These are phyloP conservation scores for Bilobella aurantiaca DNA, from an alignment of 1,140 invertebrate genomes.

Conservation along the genomic window DNA sequence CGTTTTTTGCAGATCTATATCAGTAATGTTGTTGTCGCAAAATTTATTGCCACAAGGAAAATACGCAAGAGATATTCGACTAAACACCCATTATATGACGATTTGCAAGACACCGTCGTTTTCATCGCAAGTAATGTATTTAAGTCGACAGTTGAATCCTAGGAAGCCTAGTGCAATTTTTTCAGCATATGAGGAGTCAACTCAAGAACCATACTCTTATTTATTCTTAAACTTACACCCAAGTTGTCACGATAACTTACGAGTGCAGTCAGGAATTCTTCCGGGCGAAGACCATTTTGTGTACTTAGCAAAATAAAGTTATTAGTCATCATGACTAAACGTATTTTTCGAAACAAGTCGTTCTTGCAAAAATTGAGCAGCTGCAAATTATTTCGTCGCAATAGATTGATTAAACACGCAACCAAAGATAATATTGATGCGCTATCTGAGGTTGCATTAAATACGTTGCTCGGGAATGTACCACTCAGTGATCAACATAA, in stretches of 20 bases:
- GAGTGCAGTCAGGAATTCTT: constrained; percentile 14
- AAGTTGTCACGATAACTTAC: constrained; percentile 12
- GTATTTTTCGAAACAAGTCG: background rate
- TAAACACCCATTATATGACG: constrained; percentile 17
- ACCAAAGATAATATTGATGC: constrained; percentile 4
- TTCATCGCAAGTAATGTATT: constrained; percentile 18
- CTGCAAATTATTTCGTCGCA: background rate
- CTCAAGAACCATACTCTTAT: constrained; percentile 12
- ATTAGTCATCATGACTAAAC: background rate
- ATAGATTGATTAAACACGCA: constrained; percentile 6
- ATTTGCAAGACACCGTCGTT: constrained; percentile 22
- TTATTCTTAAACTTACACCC: constrained; percentile 20
- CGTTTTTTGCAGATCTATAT: background rate
- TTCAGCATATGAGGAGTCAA: constrained; percentile 19
- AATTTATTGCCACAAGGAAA: constrained; percentile 21
- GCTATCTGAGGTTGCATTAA: constrained; percentile 13
- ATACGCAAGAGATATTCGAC: constrained; percentile 17
- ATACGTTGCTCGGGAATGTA: constrained; percentile 18
- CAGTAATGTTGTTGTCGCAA: constrained; percentile 16
- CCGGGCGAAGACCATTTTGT: constrained; percentile 11
- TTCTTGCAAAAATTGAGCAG: background rate
- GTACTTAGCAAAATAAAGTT: constrained; percentile 9
- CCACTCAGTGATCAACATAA: background rate
- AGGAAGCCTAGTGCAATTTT: background rate
- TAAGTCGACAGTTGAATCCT: constrained; percentile 16